phyloP scores from a whole-genome alignment of 2,888 invertebrate genomes.

The Stenodema calcarata region DNA sequence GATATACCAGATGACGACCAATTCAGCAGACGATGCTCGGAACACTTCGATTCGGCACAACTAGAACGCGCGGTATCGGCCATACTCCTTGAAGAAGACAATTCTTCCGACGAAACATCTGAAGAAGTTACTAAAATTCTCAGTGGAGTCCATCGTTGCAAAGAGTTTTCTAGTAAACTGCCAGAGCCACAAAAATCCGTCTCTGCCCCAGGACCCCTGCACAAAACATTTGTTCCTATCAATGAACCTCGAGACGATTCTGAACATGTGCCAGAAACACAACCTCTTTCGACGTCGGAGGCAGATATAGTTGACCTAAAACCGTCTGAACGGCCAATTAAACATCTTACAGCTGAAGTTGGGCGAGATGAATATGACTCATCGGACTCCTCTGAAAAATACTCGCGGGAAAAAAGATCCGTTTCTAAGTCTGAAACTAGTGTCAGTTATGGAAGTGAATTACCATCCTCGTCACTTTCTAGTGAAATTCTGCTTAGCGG shows the following conservation, averaged over 20 bases:
- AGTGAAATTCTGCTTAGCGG: neutral
- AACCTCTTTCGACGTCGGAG: neutral
- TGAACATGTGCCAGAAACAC: slow-evolving; percentile 16
- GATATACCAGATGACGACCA: slow-evolving; percentile 23
- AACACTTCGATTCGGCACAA: slow-evolving; percentile 18
- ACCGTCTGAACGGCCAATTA: slow-evolving; percentile 1
- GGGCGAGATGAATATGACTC: slow-evolving; percentile 9
- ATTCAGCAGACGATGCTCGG: slow-evolving; percentile 7
- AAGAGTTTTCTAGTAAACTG: neutral
- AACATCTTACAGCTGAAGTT: neutral
- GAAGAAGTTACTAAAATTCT: slow-evolving; percentile 36
- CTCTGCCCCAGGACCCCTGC: neutral
- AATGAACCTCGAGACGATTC: neutral
- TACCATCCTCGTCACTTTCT: neutral
- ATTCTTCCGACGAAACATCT: slow-evolving; percentile 2
- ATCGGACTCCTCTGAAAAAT: neutral
- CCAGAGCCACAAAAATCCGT: neutral
- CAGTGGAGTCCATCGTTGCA: neutral
- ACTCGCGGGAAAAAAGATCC: neutral
- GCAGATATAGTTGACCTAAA: slow-evolving; percentile 41
- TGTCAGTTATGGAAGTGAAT: neutral
- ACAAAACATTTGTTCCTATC: slow-evolving; percentile 19
- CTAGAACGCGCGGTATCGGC: slow-evolving; percentile 51
- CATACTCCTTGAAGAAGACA: slow-evolving; percentile 44
- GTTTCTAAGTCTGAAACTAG: neutral